These are phyloP conservation scores for Oikopleura dioica DNA, from an alignment of 23 tunicate species.

Conservation along the genomic window DNA sequence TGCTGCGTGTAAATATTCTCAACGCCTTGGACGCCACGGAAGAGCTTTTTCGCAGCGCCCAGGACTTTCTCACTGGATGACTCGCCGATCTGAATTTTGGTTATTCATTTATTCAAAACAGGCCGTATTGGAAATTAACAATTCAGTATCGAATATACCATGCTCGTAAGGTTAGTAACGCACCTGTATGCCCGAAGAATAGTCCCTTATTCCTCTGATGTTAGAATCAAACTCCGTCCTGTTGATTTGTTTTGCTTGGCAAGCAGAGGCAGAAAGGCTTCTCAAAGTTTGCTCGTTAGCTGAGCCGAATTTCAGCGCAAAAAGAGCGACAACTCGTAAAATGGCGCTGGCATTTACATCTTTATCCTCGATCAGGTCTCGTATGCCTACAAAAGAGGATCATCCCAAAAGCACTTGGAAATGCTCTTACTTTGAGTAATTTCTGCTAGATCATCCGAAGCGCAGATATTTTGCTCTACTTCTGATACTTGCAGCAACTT, in stretches of 20 bases:
- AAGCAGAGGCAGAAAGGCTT: background rate
- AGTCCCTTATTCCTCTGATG: background rate
- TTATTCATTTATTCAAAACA: too few species aligned
- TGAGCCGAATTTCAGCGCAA: constrained; percentile 35
- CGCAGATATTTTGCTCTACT: constrained; percentile 69
- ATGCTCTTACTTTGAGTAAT: constrained; percentile 18
- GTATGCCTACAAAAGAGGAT: background rate
- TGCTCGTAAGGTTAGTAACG: too few species aligned
- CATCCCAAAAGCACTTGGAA: background rate
- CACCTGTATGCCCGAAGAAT: background rate
- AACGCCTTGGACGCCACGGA: constrained; percentile 33
- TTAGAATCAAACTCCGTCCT: background rate
- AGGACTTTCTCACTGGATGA: background rate
- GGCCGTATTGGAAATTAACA: too few species aligned
- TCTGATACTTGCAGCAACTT: constrained; percentile 71
- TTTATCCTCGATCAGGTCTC: constrained; percentile 7
- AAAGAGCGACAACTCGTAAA: constrained; percentile 42
- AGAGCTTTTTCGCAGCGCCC: background rate
- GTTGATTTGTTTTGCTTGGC: constrained; percentile 8
- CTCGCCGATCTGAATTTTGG: background rate
- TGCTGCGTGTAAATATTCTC: constrained; percentile 98
- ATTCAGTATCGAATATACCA: too few species aligned
- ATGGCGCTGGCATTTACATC: background rate
- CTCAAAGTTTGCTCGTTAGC: constrained; percentile 5
- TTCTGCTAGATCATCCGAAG: constrained; percentile 34